Evolutionary conservation across 2,888 invertebrate genomes (phyloP).

Genomic region (Galeruca laticollis): DNA sequence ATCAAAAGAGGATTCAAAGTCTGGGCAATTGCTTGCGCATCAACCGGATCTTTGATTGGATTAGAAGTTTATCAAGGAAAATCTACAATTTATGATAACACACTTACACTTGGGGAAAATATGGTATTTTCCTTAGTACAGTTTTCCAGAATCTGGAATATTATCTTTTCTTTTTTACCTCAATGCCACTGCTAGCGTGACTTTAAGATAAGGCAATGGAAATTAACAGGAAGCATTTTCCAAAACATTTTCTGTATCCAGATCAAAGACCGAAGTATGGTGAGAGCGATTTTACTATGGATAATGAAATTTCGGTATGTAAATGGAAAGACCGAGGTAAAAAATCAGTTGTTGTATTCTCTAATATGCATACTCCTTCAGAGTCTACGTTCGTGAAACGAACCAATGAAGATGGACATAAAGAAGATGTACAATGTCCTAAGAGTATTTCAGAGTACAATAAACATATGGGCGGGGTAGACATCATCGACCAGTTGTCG

Average conservation of each 20-base stretch:
- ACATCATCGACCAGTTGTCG: constrained; percentile 51
- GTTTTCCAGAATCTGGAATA: neutral
- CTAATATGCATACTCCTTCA: neutral
- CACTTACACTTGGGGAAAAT: neutral
- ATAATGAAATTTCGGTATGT: too few species aligned
- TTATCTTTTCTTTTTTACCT: neutral
- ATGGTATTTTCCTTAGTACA: neutral
- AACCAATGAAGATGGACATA: too few species aligned
- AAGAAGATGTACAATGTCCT: too few species aligned
- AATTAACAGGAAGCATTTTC: neutral
- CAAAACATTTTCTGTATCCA: neutral
- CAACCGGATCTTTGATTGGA: constrained; percentile 6
- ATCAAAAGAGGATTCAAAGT: too few species aligned
- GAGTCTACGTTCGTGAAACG: neutral
- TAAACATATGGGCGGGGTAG: too few species aligned
- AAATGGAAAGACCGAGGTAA: too few species aligned
- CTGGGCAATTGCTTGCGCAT: constrained; percentile 21
- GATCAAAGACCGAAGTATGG: neutral
- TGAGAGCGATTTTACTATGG: too few species aligned
- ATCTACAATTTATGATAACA: too few species aligned
- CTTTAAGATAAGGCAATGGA: neutral
- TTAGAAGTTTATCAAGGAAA: constrained; percentile 13
- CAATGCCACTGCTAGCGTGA: neutral
- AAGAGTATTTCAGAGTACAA: too few species aligned
- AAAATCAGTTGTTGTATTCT: neutral